Conservation (phyloP, 2,888 invertebrate genomes). For the Diarsia mendica region DNA sequence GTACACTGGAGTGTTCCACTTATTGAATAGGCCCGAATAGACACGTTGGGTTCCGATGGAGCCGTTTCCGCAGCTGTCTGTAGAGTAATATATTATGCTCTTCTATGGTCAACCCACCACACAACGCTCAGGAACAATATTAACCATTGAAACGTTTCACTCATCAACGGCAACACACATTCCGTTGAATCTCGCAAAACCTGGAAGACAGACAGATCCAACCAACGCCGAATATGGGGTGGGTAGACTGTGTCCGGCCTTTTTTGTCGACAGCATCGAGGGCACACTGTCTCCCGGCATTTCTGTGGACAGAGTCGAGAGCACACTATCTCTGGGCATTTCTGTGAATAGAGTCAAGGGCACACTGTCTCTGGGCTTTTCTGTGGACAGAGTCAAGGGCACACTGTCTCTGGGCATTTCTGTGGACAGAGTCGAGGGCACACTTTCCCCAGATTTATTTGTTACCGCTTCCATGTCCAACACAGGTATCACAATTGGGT, state of each 20-base stretch:
- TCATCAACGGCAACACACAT: not conserved
- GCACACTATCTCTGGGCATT: not conserved
- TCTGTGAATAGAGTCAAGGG: no score
- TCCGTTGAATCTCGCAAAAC: not conserved
- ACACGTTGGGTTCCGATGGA: no score
- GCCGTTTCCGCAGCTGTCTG: no score
- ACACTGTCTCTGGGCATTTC: not conserved
- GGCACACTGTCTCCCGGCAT: no score
- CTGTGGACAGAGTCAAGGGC: not conserved
- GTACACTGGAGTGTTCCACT: no score
- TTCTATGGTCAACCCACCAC: not conserved
- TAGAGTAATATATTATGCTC: no score
- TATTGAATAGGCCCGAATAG: no score
- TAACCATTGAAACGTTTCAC: not conserved
- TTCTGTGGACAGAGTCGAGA: not conserved
- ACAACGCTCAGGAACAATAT: not conserved
- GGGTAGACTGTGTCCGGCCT: not conserved
- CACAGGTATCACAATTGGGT: not conserved
- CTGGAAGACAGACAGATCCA: not conserved
- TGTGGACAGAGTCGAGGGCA: not conserved
- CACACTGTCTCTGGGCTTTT: no score
- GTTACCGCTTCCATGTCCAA: not conserved
- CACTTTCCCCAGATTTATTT: not conserved
- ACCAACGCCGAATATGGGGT: not conserved
- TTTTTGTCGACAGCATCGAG: no score